Base-by-base conservation (phyloP, 2,888 invertebrate species). In the Stegana nigrithorax region DNA sequence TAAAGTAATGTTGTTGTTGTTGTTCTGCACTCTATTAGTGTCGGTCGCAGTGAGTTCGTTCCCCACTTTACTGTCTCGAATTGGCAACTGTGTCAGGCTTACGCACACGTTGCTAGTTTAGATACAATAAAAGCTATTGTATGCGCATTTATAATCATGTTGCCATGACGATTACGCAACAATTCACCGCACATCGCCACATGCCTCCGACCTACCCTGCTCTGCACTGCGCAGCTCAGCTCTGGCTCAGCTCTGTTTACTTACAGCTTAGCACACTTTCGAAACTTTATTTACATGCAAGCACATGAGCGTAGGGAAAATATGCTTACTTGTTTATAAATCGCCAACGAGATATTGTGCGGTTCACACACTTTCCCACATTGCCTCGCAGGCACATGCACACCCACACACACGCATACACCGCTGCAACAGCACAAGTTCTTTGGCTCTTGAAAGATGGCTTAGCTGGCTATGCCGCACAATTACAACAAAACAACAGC, bases 271-370 rank as follows among this genome's bases (percentile, higher is more conserved):
- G n/a, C n/a, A n/a, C n/a, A n/a, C n/a, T n/a, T n/a, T n/a, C n/a
- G n/a, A n/a, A n/a, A n/a, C n/a, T n/a, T n/a, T n/a, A n/a, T n/a
- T n/a, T 44, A 17, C 25, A n/a, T 23, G 27, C 12, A 23, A 10
- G n/a, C 32, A 32, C 6, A 10, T 47, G 21, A 55, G 36, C 26
- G 59, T 21, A n/a, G 60, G 62, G 60, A 65, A 68, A 66, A 68
- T 66, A 68, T 68, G 57, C 62, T 62, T 53, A 60, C 66, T 63
- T 64, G 68, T 68, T 67, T 69, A 68, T 68, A 69, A 68, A 69
- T 68, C 68, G 68, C 64, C 64, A 58, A 36, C 66, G 64, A 59
- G 45, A 64, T 62, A 66, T 57, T 36, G 36, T 36, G 29, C 17
- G 29, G 44, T 58, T 27, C 42, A 57, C 39, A 58, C 58, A 27